Base-by-base conservation (phyloP, 1,140 invertebrate species). In the Drosophila cardini region DNA sequence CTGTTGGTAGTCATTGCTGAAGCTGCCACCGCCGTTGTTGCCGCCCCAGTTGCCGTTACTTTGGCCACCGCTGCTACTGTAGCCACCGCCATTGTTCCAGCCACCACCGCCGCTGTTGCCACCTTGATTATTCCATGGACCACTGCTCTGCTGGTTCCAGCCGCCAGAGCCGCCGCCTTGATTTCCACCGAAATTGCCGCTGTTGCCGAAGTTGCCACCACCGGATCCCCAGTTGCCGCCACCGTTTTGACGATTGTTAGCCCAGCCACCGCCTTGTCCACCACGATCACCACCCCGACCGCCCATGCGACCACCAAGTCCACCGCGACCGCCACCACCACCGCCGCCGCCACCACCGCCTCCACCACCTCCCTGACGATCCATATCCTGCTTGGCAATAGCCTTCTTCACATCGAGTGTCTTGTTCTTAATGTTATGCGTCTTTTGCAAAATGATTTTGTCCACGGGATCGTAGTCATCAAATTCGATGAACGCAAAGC, bases 381-480 rank as follows among this genome's bases (percentile, higher is more conserved):
- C 94, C 94, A 96, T 95, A 80, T 95, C 95, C 34, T 94, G 93
- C 90, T 95, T 95, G 40, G 95, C 95, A 32, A 96, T 83, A 0
- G 95, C 96, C 91, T 97, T 97, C 87, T 97, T 97, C 0, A 97
- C 96, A 85, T 97, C 96, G 0, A 97, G 94, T 36, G 94, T 94
- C 74, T 96, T 96, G 21, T 96, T 96, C 68, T 95, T 95, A 10
- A 97, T 94, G 67, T 94, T 95, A 79, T 97, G 96, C 74, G 94
- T 95, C 60, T 94, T 94, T 83, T 96, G 95, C 40, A 96, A 94
- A 82, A 97, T 97, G 85, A 98, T 96, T 94, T 99, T 98, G 87
- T 99, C 98, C 64, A 99, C 98, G 9, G 98, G 96, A 93, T 99
- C 98, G 93, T 98, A 98, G 91, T 99, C 98, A 91, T 98, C 97